Conservation (phyloP, 2,797 vertebrate genomes). For the Distichodus sexfasciatus region DNA sequence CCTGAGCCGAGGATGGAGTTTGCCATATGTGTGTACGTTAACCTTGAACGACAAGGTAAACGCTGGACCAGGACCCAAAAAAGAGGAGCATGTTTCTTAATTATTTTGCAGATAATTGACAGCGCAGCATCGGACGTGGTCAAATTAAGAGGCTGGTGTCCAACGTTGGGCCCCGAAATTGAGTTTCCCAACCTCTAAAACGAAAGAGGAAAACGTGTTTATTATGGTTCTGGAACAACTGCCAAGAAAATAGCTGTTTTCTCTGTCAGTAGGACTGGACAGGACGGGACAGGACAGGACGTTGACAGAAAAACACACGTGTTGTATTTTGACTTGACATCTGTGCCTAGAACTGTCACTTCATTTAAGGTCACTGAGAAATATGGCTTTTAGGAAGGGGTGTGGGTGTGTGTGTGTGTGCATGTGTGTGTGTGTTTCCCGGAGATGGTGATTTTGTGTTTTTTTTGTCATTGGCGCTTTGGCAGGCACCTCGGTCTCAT, state of each 20-base stretch:
- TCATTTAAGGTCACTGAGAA: slow-evolving; percentile 49
- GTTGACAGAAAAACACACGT: slow-evolving; percentile 13
- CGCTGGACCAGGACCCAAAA: not conserved
- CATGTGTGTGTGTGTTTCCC: slow-evolving; percentile 19
- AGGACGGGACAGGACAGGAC: slow-evolving; percentile 37
- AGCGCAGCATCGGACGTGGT: not conserved
- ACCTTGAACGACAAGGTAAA: slow-evolving; percentile 21
- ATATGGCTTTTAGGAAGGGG: slow-evolving; percentile 36
- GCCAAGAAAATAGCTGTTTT: slow-evolving; percentile 42
- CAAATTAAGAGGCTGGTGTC: slow-evolving; percentile 17
- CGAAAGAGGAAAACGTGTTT: slow-evolving; percentile 5
- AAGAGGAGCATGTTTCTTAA: not conserved
- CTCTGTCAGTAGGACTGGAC: slow-evolving; percentile 49
- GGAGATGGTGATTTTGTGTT: slow-evolving; percentile 21
- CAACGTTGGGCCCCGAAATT: not conserved
- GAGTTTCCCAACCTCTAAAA: not conserved
- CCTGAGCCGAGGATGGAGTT: too few species aligned
- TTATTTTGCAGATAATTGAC: slow-evolving; percentile 13
- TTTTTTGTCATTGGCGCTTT: slow-evolving; percentile 21
- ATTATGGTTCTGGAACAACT: slow-evolving; percentile 1
- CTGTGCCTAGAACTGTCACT: slow-evolving; percentile 45
- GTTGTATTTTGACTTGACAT: slow-evolving; percentile 43
- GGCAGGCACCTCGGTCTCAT: slow-evolving; percentile 9
- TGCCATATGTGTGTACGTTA: too few species aligned
- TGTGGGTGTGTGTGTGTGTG: too few species aligned